phyloP scores from a whole-genome alignment of 1,140 invertebrate genomes.

The Drosophila micromelanica region DNA sequence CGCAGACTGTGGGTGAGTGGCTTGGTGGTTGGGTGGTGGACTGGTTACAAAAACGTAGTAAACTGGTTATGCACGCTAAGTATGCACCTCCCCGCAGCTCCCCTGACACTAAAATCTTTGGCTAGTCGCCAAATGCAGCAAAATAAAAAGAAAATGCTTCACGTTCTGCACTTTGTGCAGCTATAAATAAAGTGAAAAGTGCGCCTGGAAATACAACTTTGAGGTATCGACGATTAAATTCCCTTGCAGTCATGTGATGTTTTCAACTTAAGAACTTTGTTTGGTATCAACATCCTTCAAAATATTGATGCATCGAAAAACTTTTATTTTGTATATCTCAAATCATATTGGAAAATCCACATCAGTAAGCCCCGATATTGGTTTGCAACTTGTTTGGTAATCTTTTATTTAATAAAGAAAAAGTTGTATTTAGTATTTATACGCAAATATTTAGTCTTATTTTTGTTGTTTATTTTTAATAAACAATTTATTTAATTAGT shows the following conservation, averaged over 20 bases:
- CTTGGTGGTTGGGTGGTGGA: constrained; percentile 41
- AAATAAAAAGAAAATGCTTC: constrained; percentile 60
- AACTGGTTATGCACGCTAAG: constrained; percentile 60
- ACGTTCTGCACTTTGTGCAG: constrained; percentile 55
- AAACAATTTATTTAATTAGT: no score
- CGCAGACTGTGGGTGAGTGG: constrained; percentile 30
- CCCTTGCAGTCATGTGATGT: background rate
- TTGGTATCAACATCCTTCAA: no score
- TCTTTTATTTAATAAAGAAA: no score
- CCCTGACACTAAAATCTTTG: constrained; percentile 51
- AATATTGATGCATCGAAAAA: no score
- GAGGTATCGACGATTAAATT: background rate
- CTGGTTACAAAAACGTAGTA: constrained; percentile 69
- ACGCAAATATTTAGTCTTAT: no score
- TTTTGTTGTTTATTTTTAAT: no score
- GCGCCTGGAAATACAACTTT: constrained; percentile 32
- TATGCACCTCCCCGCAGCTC: background rate
- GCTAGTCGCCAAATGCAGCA: constrained; percentile 61
- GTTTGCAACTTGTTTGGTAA: no score
- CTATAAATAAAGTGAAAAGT: constrained; percentile 78
- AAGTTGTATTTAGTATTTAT: no score
- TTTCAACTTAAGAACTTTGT: no score
- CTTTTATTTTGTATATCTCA: no score
- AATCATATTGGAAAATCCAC: no score
- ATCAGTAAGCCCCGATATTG: no score